A percentile compares a stretch with the other conserved stretches of the same genome.
These are phyloP conservation scores for Porphyrio hochstetteri DNA, from an alignment of 2,113 vertebrate genomes.

Conservation along the genomic window DNA sequence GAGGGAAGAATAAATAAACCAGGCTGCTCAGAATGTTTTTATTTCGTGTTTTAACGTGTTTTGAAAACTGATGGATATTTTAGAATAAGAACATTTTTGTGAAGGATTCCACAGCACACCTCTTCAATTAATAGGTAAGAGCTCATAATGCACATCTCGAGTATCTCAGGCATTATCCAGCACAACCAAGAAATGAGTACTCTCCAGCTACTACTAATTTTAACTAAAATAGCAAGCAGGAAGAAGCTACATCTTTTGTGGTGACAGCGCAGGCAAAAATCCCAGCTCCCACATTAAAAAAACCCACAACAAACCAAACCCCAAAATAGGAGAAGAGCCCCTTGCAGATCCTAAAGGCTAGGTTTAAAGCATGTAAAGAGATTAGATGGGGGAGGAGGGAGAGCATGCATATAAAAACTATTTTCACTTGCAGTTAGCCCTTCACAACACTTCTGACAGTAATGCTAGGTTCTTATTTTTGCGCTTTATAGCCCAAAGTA, in stretches of 20 bases:
- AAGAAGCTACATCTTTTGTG: background rate
- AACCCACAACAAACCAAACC: background rate
- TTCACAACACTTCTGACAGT: background rate
- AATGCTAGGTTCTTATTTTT: conserved; percentile 13
- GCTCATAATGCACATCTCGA: background rate
- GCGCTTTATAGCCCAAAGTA: background rate
- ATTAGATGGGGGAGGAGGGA: background rate
- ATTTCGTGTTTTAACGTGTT: background rate
- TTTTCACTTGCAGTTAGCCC: background rate
- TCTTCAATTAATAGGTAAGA: background rate
- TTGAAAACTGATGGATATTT: background rate
- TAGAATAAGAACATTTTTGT: background rate
- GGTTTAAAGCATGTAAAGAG: background rate
- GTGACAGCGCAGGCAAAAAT: background rate
- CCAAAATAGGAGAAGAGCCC: background rate
- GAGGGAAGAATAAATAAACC: background rate
- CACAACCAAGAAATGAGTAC: background rate
- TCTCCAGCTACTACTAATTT: background rate
- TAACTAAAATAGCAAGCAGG: background rate
- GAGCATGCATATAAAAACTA: background rate
- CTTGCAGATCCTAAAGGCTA: background rate
- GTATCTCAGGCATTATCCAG: background rate
- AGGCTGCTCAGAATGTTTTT: background rate
- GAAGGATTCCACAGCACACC: background rate
- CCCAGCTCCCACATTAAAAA: background rate